phyloP scores from a whole-genome alignment of 2,888 invertebrate species.

The Strigamia crassipes region DNA sequence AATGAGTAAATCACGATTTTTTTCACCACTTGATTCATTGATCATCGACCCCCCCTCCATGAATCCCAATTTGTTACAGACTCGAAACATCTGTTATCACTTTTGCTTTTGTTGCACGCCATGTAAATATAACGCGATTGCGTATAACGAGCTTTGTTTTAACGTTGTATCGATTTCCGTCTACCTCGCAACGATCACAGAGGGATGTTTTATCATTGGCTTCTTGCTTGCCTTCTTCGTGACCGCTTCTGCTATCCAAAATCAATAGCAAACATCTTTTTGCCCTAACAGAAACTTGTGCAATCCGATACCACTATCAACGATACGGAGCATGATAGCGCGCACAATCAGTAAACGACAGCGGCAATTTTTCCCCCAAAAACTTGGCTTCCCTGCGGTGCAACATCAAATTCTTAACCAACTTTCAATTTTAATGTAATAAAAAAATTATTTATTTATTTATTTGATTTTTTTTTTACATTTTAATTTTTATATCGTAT shows the following conservation, averaged over 20 bases:
- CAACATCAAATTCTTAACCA: too few species aligned
- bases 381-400: too few species aligned
- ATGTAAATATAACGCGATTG: background rate
- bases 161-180: background rate
- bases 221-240: conserved; percentile 1
- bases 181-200: background rate
- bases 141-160: background rate
- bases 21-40: background rate
- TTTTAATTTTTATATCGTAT: too few species aligned
- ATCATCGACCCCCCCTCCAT: background rate
- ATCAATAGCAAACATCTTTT: conserved; percentile 30
- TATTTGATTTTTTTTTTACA: too few species aligned
- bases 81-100: background rate
- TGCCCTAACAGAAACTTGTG: background rate
- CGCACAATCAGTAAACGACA: background rate
- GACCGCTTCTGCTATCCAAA: background rate
- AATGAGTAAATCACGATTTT: background rate
- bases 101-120: background rate
- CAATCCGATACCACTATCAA: background rate
- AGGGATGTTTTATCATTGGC: background rate
- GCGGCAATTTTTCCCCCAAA: too few species aligned
- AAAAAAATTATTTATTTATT: too few species aligned
- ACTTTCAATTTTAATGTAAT: too few species aligned
- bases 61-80: background rate
- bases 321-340: background rate